Evolutionary conservation across 2,113 vertebrate genomes (phyloP).

Genomic region (Cinclus cinclus): DNA sequence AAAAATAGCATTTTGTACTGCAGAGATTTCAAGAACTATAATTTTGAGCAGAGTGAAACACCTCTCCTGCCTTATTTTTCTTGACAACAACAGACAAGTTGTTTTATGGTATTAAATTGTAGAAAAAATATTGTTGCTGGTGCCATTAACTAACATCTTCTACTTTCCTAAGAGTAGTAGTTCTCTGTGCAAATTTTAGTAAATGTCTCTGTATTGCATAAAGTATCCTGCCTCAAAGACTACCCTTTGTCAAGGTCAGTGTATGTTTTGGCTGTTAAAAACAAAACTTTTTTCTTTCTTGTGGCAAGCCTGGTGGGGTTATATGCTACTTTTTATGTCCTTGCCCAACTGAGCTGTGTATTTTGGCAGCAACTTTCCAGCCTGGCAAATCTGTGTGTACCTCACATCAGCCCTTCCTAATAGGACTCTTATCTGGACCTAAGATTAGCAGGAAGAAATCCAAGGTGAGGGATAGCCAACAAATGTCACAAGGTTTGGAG

Average conservation of each 20-base stretch:
- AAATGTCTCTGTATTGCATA: not conserved
- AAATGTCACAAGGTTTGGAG: not conserved
- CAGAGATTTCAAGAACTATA: not conserved
- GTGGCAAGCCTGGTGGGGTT: not conserved
- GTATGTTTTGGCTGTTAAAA: not conserved
- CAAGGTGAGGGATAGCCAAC: not conserved
- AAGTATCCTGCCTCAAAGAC: not conserved
- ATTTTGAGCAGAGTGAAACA: not conserved
- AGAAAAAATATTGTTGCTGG: not conserved
- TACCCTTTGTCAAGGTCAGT: not conserved
- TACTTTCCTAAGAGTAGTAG: not conserved
- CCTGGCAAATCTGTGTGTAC: not conserved
- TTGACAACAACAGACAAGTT: not conserved
- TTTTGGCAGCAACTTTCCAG: not conserved
- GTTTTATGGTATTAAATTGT: not conserved
- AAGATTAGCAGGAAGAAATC: not conserved
- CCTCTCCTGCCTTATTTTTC: not conserved
- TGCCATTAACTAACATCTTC: not conserved
- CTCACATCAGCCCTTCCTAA: not conserved
- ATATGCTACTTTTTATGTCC: not conserved
- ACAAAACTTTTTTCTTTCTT: not conserved
- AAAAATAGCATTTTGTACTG: not conserved
- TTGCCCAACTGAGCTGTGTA: not conserved
- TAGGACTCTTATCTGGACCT: not conserved
- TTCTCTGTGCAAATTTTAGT: not conserved